These are phyloP conservation scores for Euplexia lucipara DNA, from an alignment of 2,888 invertebrate genomes.

Conservation along the genomic window DNA sequence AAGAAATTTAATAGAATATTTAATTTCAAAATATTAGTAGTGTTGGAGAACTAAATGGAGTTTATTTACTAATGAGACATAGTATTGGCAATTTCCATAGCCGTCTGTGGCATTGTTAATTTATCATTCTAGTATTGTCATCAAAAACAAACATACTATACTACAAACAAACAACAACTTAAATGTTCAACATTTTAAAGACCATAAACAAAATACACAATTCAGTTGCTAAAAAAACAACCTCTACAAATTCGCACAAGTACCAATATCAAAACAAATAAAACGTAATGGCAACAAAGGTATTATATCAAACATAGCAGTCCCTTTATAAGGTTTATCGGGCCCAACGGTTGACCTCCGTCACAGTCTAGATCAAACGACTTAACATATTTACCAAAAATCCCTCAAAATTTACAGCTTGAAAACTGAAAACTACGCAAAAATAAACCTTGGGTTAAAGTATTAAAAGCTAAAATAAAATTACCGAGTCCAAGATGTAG, in stretches of 20 bases:
- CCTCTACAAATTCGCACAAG: conserved; percentile 43
- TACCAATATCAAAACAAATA: conserved; percentile 57
- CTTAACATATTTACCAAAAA: conserved; percentile 67
- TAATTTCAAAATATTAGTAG: too few relatives aligned
- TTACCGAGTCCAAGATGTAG: conserved; percentile 4
- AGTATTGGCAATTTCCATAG: not conserved
- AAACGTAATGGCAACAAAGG: conserved; percentile 58
- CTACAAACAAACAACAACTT: not conserved
- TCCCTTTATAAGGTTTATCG: conserved; percentile 65
- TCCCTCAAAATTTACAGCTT: conserved; percentile 5
- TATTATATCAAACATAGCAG: conserved; percentile 61
- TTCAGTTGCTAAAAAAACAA: conserved; percentile 13
- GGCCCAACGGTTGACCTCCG: conserved; percentile 62
- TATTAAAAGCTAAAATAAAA: conserved; percentile 8
- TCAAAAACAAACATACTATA: too few relatives aligned
- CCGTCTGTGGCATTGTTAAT: not conserved
- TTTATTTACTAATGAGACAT: too few relatives aligned
- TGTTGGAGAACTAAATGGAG: too few relatives aligned
- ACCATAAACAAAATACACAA: conserved; percentile 2
- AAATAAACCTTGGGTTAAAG: conserved; percentile 26
- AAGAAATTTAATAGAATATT: too few relatives aligned
- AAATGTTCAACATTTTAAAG: not conserved
- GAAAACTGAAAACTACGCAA: conserved; percentile 7
- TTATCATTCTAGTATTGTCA: not conserved
- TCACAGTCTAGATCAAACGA: conserved; percentile 68